Percentiles rank a stretch among this genome's conserved stretches.
These are phyloP conservation scores for Eilema caniola DNA, from an alignment of 2,888 invertebrate species.

Conservation along the genomic window DNA sequence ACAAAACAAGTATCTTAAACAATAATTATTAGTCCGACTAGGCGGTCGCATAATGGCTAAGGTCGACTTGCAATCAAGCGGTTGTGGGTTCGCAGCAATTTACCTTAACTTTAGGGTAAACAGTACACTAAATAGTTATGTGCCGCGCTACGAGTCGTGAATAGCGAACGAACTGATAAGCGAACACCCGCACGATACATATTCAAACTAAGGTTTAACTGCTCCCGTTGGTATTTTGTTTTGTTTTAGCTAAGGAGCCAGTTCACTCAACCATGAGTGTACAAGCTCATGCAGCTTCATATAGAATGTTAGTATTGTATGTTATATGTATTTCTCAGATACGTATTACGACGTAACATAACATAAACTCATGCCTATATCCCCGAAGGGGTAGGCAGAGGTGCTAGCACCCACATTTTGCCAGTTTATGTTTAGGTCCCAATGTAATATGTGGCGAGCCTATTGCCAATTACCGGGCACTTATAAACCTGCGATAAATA, in stretches of 20 bases:
- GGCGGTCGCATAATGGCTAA: conserved; percentile 3
- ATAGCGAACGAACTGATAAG: neutral
- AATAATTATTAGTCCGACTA: neutral
- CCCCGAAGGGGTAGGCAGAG: too few species aligned
- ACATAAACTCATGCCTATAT: too few species aligned
- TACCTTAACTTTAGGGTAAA: neutral
- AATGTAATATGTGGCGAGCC: too few species aligned
- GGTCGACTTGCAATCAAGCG: neutral
- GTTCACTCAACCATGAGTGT: too few species aligned
- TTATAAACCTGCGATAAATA: too few species aligned
- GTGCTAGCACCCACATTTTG: too few species aligned
- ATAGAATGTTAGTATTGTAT: too few species aligned
- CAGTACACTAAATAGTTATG: neutral
- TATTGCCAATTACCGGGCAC: too few species aligned
- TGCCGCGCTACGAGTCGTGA: neutral
- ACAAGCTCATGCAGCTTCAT: too few species aligned
- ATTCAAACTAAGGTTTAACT: neutral
- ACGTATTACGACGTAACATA: too few species aligned
- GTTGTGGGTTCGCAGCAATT: neutral
- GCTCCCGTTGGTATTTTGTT: neutral
- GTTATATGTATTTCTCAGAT: too few species aligned
- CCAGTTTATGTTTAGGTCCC: too few species aligned
- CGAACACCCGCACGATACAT: neutral
- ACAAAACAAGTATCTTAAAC: neutral
- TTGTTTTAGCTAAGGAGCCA: neutral